Conservation (phyloP, 1,140 invertebrate species). For the Acromyrmex heyeri region DNA sequence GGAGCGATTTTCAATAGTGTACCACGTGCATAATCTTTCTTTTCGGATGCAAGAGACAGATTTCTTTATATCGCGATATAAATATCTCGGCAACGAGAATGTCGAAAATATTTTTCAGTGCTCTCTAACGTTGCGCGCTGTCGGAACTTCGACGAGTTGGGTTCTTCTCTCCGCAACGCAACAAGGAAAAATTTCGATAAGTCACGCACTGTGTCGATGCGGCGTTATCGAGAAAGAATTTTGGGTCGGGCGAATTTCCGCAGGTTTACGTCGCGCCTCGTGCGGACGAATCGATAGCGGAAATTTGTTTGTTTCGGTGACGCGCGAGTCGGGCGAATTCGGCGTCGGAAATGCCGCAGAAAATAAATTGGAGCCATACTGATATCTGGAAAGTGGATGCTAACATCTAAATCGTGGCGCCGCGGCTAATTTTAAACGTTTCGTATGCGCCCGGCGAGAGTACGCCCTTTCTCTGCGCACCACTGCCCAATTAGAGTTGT, state of each 20-base stretch:
- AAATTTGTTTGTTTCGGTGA: slow-evolving; percentile 55
- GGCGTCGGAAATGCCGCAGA: too few relatives aligned
- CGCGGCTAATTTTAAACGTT: slow-evolving; percentile 62
- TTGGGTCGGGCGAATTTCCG: slow-evolving; percentile 11
- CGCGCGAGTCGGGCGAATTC: not conserved
- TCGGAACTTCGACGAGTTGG: slow-evolving; percentile 3
- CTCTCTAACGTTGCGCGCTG: not conserved
- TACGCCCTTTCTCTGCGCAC: slow-evolving; percentile 39
- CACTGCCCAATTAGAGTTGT: slow-evolving; percentile 69
- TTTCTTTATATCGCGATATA: slow-evolving; percentile 35
- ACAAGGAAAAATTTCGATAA: slow-evolving; percentile 57
- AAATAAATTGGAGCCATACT: slow-evolving; percentile 48
- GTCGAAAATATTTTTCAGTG: slow-evolving; percentile 40
- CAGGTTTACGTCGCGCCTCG: not conserved
- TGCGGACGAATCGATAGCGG: slow-evolving; percentile 23
- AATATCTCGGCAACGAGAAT: slow-evolving; percentile 49
- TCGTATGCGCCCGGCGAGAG: slow-evolving; percentile 56
- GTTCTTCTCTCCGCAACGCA: not conserved
- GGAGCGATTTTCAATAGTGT: not conserved
- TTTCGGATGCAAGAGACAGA: slow-evolving; percentile 4
- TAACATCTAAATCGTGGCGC: slow-evolving; percentile 53
- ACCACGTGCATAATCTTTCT: not conserved
- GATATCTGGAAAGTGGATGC: slow-evolving; percentile 49
- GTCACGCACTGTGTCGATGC: slow-evolving; percentile 20
- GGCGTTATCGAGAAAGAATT: slow-evolving; percentile 47